phyloP scores from a whole-genome alignment of 2,888 invertebrate genomes.

The Idaea biselata region DNA sequence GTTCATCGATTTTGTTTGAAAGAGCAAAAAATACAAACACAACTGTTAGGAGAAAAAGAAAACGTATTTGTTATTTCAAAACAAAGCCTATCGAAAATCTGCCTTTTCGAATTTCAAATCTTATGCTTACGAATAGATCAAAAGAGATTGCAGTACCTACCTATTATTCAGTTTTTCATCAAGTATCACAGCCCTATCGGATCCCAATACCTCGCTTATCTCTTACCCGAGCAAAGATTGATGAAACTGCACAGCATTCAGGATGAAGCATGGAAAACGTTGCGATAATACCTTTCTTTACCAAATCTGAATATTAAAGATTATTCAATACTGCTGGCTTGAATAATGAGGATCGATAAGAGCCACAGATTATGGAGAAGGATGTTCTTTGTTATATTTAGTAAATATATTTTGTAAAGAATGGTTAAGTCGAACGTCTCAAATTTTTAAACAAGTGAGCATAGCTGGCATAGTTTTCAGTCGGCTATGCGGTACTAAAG shows the following conservation, averaged over 20 bases:
- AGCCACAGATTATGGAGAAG: neutral
- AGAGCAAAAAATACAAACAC: too few relatives aligned
- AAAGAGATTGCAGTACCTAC: neutral
- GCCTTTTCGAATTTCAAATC: too few relatives aligned
- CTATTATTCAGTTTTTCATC: neutral
- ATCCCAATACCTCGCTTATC: constrained; percentile 1
- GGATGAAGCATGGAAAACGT: neutral
- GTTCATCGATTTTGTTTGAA: too few relatives aligned
- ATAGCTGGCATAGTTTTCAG: too few relatives aligned
- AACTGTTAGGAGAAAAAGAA: too few relatives aligned
- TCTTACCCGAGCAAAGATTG: neutral
- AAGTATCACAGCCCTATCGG: neutral
- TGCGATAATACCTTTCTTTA: neutral
- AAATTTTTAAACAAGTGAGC: too few relatives aligned
- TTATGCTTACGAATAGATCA: too few relatives aligned
- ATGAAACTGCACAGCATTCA: constrained; percentile 1
- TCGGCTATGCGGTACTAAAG: too few relatives aligned
- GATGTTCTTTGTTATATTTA: neutral
- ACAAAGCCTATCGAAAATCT: too few relatives aligned
- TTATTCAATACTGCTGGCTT: neutral
- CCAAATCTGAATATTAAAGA: constrained; percentile 1
- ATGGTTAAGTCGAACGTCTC: too few relatives aligned
- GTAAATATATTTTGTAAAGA: neutral
- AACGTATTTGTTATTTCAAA: too few relatives aligned
- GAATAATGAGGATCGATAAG: neutral